Evolutionary conservation across 2,888 invertebrate genomes (phyloP).

Genomic region (Plagiodera versicolora): DNA sequence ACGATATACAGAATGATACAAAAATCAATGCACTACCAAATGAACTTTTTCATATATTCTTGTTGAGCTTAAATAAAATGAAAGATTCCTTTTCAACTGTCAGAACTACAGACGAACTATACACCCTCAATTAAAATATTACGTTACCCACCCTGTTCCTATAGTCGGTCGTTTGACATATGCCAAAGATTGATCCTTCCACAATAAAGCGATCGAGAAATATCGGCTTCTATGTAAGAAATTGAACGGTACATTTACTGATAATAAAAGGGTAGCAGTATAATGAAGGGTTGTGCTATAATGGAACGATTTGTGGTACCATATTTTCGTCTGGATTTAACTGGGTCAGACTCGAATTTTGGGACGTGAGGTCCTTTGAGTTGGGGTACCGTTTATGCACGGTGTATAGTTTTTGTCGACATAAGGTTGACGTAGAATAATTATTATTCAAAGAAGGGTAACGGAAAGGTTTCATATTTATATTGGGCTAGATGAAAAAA

Average conservation of each 20-base stretch:
- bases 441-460: constrained; percentile 10
- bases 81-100: not conserved
- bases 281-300: constrained; percentile 15
- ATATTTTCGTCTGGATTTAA: constrained; percentile 14
- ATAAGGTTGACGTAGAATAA: constrained; percentile 19
- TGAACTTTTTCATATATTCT: not conserved
- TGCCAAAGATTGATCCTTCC: constrained; percentile 13
- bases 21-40: no score
- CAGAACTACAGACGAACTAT: not conserved
- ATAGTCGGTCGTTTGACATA: constrained; percentile 11
- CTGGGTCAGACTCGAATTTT: constrained; percentile 6
- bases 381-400: constrained; percentile 8
- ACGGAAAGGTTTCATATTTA: constrained; percentile 6
- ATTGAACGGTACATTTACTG: constrained; percentile 15
- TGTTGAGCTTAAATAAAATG: not conserved
- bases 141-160: not conserved
- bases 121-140: not conserved
- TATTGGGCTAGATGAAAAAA: constrained; percentile 4
- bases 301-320: constrained; percentile 11
- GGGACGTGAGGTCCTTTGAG: constrained; percentile 1
- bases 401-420: constrained; percentile 21
- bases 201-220: constrained; percentile 14
- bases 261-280: constrained; percentile 10
- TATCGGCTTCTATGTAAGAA: constrained; percentile 11
- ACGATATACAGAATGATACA: not conserved